phyloP scores from a whole-genome alignment of 2,888 invertebrate genomes.

The Tenthredo livida region DNA sequence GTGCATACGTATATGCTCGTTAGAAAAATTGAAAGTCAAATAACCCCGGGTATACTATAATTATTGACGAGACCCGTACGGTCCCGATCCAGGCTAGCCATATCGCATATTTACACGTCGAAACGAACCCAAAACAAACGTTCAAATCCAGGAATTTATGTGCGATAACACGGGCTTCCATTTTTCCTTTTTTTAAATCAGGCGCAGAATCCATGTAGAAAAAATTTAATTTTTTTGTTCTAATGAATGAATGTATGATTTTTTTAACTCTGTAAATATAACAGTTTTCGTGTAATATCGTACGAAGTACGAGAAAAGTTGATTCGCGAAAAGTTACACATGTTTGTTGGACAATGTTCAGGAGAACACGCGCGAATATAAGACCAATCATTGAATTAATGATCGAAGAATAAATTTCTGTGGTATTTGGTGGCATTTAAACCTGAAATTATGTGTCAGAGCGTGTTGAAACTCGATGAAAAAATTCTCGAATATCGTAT shows the following conservation, averaged over 20 bases:
- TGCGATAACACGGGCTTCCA: background rate
- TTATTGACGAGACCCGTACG: background rate
- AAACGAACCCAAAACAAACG: background rate
- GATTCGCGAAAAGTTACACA: too few species aligned
- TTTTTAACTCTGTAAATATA: too few species aligned
- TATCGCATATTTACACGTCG: background rate
- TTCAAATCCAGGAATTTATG: background rate
- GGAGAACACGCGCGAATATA: too few species aligned
- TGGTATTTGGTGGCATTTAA: too few species aligned
- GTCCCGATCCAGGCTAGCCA: background rate
- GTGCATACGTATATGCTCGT: background rate
- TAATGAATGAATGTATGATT: too few species aligned
- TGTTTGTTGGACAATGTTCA: too few species aligned
- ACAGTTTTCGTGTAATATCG: too few species aligned
- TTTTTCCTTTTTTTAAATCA: background rate
- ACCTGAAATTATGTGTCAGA: background rate
- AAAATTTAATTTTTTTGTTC: too few species aligned
- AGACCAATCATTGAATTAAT: background rate
- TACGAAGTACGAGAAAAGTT: too few species aligned
- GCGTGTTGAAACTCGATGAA: background rate
- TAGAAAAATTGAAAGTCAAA: constrained; percentile 15
- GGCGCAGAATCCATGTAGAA: background rate
- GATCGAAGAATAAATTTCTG: background rate
- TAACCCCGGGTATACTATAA: background rate
- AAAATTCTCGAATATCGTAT: background rate